Evolutionary conservation across 2,888 invertebrate species (phyloP).

Genomic region (Cryptus viduatorius): DNA sequence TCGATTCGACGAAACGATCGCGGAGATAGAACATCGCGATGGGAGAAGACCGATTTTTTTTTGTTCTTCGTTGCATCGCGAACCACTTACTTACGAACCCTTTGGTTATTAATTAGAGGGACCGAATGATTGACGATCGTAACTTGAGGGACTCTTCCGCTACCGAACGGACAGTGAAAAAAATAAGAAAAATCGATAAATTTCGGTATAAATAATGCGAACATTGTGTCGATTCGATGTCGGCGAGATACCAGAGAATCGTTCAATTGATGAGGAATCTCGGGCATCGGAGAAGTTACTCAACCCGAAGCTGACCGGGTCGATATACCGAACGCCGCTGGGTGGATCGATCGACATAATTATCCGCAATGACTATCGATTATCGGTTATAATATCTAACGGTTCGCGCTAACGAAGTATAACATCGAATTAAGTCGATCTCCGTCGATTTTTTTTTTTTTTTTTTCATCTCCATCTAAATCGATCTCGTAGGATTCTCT

Average conservation of each 20-base stretch:
- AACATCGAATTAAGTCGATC: conserved; percentile 68
- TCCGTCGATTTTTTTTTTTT: not conserved
- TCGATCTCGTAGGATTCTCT: conserved; percentile 5
- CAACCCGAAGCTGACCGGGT: conserved; percentile 52
- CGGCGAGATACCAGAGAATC: not conserved
- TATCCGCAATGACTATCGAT: conserved; percentile 79
- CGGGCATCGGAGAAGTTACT: conserved; percentile 44
- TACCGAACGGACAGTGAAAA: conserved; percentile 6
- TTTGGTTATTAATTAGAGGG: conserved; percentile 3
- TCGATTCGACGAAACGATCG: conserved; percentile 56
- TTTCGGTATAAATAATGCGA: conserved; percentile 42
- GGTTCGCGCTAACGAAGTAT: conserved; percentile 67
- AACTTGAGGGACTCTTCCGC: not conserved
- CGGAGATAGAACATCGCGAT: not conserved
- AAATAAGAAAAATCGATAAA: conserved; percentile 12
- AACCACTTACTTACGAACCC: not conserved
- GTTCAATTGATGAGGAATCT: conserved; percentile 56
- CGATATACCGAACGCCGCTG: conserved; percentile 48
- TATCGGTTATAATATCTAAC: conserved; percentile 67
- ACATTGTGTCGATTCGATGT: conserved; percentile 49
- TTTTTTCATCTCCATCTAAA: conserved; percentile 1
- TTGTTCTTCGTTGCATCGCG: conserved; percentile 11
- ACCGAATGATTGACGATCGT: conserved; percentile 24
- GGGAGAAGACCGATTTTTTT: not conserved
- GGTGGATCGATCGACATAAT: conserved; percentile 73